Evolutionary conservation across 2,113 vertebrate genomes (phyloP).

Genomic region (Galemys pyrenaicus): DNA sequence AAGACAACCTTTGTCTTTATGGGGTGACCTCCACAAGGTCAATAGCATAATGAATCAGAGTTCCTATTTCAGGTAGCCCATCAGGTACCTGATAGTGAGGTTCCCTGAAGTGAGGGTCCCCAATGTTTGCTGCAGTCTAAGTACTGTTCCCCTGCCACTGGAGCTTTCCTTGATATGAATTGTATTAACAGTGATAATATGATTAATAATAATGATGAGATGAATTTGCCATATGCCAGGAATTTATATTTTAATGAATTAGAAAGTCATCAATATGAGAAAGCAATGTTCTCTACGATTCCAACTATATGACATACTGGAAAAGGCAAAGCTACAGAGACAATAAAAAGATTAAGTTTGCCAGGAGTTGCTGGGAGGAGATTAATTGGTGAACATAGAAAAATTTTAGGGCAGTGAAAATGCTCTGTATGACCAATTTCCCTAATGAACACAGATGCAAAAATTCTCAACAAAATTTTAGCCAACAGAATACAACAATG

Average conservation of each 20-base stretch:
- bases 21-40: background rate
- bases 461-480: no score
- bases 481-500: no score
- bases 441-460: no score
- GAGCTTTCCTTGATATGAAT: background rate
- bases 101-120: background rate
- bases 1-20: background rate
- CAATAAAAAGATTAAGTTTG: background rate
- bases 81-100: rapidly evolving
- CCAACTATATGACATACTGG: background rate
- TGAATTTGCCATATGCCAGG: background rate
- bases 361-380: background rate
- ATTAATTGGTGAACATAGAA: background rate
- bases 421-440: no score
- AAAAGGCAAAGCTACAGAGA: background rate
- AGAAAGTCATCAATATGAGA: background rate
- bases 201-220: background rate
- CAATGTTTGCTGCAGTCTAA: background rate
- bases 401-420: background rate
- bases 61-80: background rate
- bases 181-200: background rate
- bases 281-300: background rate
- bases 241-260: background rate
- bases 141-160: background rate
- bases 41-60: background rate